phyloP scores from a whole-genome alignment of 2,888 invertebrate species.

The Alitta virens region DNA sequence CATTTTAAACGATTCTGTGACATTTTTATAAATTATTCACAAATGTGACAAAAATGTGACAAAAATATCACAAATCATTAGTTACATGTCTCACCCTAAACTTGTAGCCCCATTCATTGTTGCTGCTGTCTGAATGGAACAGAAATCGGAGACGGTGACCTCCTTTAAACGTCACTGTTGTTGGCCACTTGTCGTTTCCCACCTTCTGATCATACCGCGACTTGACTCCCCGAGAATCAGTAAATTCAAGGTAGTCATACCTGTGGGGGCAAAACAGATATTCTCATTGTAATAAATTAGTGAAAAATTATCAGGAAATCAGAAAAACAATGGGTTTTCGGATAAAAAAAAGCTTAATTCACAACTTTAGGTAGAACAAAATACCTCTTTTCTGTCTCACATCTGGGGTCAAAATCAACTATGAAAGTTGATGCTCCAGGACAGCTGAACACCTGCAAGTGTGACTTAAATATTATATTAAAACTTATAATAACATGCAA shows the following conservation, averaged over 20 bases:
- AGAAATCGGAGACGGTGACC: constrained; percentile 48
- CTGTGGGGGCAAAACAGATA: constrained; percentile 29
- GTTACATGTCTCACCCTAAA: constrained; percentile 41
- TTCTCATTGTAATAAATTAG: no score
- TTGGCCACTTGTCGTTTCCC: constrained; percentile 52
- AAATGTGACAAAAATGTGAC: neutral
- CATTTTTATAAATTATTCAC: neutral
- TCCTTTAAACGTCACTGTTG: constrained; percentile 43
- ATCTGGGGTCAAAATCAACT: constrained; percentile 52
- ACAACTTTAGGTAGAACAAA: neutral
- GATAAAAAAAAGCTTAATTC: no score
- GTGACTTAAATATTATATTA: no score
- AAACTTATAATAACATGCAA: no score
- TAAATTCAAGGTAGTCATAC: constrained; percentile 54
- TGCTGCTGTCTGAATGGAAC: constrained; percentile 54
- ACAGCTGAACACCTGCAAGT: constrained; percentile 46
- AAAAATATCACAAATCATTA: neutral
- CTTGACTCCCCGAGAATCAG: constrained; percentile 47
- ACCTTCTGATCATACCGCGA: constrained; percentile 52
- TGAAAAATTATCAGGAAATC: no score
- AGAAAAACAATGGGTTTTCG: no score
- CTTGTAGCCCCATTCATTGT: constrained; percentile 56
- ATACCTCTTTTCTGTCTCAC: constrained; percentile 54
- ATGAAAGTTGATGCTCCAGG: constrained; percentile 52
- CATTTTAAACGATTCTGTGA: neutral